Conservation (phyloP, 2,113 vertebrate species). For the Pholis gunnellus region DNA sequence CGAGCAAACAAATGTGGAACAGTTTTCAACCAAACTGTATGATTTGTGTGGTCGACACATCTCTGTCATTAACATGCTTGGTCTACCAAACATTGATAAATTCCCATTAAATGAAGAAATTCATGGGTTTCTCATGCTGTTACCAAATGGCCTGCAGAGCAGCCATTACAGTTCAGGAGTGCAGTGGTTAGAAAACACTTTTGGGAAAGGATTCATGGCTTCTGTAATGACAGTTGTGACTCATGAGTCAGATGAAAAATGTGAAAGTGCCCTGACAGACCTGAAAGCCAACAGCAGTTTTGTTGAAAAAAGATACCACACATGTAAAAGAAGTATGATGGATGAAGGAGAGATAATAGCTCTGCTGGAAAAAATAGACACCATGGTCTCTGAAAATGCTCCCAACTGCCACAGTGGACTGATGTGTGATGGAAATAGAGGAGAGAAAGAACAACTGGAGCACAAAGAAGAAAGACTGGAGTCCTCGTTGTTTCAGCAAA, state of each 20-base stretch:
- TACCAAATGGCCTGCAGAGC: constrained; percentile 35
- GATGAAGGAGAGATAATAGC: constrained; percentile 19
- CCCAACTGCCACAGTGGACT: neutral
- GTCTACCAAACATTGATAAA: constrained; percentile 4
- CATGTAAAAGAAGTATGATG: constrained; percentile 33
- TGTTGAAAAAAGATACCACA: constrained; percentile 40
- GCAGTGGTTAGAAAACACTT: constrained; percentile 34
- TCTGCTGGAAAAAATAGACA: constrained; percentile 41
- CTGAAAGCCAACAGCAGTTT: constrained; percentile 24
- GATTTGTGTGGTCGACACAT: constrained; percentile 46
- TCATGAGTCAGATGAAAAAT: constrained; percentile 12
- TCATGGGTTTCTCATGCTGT: constrained; percentile 50
- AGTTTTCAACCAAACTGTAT: constrained; percentile 44
- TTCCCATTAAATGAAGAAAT: neutral
- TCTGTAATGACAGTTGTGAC: constrained; percentile 56
- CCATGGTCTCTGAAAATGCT: constrained; percentile 47
- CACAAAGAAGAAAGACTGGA: neutral
- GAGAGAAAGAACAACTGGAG: neutral
- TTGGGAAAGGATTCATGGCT: constrained; percentile 24
- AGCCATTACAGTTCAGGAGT: constrained; percentile 30
- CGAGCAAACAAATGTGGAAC: fast-evolving
- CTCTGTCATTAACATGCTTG: constrained; percentile 50
- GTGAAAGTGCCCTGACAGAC: constrained; percentile 31
- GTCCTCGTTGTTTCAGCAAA: neutral
- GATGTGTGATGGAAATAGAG: neutral